phyloP scores from a whole-genome alignment of 2,888 invertebrate genomes.

The Luperina nickerlii region DNA sequence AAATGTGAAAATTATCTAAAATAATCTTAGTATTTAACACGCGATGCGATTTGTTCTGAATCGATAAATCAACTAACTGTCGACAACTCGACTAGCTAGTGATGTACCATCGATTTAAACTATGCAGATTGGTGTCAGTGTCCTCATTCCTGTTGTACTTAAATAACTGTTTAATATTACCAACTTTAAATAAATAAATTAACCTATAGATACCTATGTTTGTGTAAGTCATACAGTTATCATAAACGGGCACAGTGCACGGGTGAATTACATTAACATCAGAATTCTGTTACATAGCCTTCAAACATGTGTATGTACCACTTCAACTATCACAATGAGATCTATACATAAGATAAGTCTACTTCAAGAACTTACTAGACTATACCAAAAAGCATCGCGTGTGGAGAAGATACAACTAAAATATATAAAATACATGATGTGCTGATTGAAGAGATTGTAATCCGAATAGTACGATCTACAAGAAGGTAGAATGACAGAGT shows the following conservation, averaged over 20 bases:
- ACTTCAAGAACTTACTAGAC: conserved; percentile 47
- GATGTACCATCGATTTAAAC: conserved; percentile 57
- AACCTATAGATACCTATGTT: conserved; percentile 54
- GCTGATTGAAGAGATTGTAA: conserved; percentile 79
- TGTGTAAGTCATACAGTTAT: conserved; percentile 48
- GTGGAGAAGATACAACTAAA: conserved; percentile 61
- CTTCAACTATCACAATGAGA: conserved; percentile 56
- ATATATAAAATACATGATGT: conserved; percentile 87
- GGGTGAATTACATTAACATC: conserved; percentile 39
- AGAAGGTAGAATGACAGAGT: conserved; percentile 75
- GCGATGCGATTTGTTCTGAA: conserved; percentile 65
- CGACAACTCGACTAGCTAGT: conserved; percentile 46
- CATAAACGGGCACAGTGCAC: conserved; percentile 53
- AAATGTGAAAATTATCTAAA: conserved; percentile 67
- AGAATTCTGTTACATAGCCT: conserved; percentile 27
- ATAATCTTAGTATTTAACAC: conserved; percentile 71
- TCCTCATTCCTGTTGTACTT: conserved; percentile 67
- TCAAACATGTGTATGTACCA: conserved; percentile 52
- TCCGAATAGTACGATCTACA: conserved; percentile 71
- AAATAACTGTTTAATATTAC: conserved; percentile 52
- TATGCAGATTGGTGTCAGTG: conserved; percentile 66
- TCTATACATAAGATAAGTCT: conserved; percentile 49
- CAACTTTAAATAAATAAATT: conserved; percentile 61
- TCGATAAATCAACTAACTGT: conserved; percentile 51
- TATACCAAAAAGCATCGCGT: conserved; percentile 67